These are phyloP conservation scores for Monochamus saltuarius DNA, from an alignment of 1,140 invertebrate species.

Conservation along the genomic window DNA sequence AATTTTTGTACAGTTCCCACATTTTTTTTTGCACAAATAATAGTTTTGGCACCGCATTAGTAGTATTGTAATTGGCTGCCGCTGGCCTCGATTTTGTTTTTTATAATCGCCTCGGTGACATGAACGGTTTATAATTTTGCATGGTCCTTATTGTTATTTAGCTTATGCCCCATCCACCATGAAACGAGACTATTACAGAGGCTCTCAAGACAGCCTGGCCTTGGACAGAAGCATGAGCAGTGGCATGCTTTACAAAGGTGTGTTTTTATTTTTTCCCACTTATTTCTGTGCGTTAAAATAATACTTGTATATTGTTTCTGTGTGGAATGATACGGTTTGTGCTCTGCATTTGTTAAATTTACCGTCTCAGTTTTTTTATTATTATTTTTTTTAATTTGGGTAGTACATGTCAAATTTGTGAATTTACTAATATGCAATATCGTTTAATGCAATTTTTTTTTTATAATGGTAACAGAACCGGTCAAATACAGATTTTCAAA, in stretches of 20 bases:
- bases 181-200: slow-evolving; percentile 84
- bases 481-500: no score
- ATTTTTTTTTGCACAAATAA: not conserved
- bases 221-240: slow-evolving; percentile 57
- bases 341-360: not conserved
- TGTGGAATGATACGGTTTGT: not conserved
- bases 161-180: slow-evolving; percentile 56
- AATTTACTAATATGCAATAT: no score
- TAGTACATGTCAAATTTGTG: not conserved
- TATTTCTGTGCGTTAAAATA: slow-evolving; percentile 22
- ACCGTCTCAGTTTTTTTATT: slow-evolving; percentile 4
- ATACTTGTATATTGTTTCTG: not conserved
- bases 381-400: slow-evolving; percentile 12
- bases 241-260: slow-evolving; percentile 59
- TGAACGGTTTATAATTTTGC: slow-evolving; percentile 15
- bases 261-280: slow-evolving; percentile 47
- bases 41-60: no score
- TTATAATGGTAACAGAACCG: no score
- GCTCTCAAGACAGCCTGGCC: slow-evolving; percentile 81
- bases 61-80: no score
- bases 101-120: slow-evolving; percentile 4
- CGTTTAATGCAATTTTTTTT: no score
- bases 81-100: not conserved
- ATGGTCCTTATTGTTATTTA: slow-evolving; percentile 39
- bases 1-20: no score